Evolutionary conservation across 1,140 invertebrate species (phyloP), one percentile per base, ranked within the genome.

Genomic region (Glossosoma conforme): DNA sequence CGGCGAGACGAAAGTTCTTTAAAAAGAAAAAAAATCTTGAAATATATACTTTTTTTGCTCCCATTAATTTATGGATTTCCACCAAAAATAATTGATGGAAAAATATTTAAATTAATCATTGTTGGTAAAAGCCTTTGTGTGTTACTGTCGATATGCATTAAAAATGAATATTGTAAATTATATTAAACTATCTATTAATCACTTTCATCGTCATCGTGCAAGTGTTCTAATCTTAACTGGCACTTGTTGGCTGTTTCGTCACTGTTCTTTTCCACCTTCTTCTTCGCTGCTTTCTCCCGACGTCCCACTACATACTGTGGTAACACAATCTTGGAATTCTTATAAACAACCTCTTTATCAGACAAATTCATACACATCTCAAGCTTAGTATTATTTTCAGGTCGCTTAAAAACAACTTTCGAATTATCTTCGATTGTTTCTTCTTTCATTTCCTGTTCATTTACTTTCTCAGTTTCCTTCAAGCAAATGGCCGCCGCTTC

Each of bases 301-400:
- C 78, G 68, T n/a, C 87, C 87, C 49, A 90, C 78, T n/a, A 86
- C 77, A 74, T 88, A 88, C 63, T 89, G 86, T 2, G 87, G 86
- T 81, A 89, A 85, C 2, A 88, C 70, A 24, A 87, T 47, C 66
- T 86, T 88, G 49, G 77, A 82, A 47, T 74, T 80, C 61, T 74
- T 78, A 53, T 85, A 82, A 42, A 74, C 62, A 8, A 77, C 63
- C 60, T 77, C 80, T 13, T 75, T 61, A 18, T 74, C 62, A 24
- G 69, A 62, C 15, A 65, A 30, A 8, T 65, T 60, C 1, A 8
- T n/a, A 28, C 6, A 28, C 6, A 60, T 61, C 44, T 63, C 59
- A 4, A 59, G 52, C 2, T 10, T 10, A 54, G 38, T 14, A 20
- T 40, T 47, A 17, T 19, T 11, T 28, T 56, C 1, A 54, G 60